Percentiles rank a stretch among this genome's conserved stretches.
These are phyloP conservation scores for human DNA, from an alignment of 2,113 vertebrate species.

Conservation along the genomic window GRCh38 chr13:65519501-65520000, in stretches of 20 bases:
- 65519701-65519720: conserved; percentile 26
- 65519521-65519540: conserved; percentile 61
- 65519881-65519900: not conserved
- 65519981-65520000: not conserved
- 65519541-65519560: conserved; percentile 38
- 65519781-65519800: not conserved
- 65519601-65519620: conserved; percentile 62
- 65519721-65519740: not conserved
- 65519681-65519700: conserved; percentile 32
- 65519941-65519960: not conserved
- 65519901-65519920: not conserved
- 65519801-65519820: not conserved
- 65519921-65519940: not conserved
- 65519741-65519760: not conserved
- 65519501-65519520: conserved; percentile 63
- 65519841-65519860: not conserved
- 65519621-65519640: conserved; percentile 55
- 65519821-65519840: not conserved
- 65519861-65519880: not conserved
- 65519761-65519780: not conserved
- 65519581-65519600: conserved; percentile 56
- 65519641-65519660: conserved; percentile 31
- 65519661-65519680: conserved; percentile 47
- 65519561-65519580: conserved; percentile 61
- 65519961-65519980: not conserved